Base-by-base conservation (phyloP, 2,113 vertebrate genomes). In the Platysteira castanea region DNA sequence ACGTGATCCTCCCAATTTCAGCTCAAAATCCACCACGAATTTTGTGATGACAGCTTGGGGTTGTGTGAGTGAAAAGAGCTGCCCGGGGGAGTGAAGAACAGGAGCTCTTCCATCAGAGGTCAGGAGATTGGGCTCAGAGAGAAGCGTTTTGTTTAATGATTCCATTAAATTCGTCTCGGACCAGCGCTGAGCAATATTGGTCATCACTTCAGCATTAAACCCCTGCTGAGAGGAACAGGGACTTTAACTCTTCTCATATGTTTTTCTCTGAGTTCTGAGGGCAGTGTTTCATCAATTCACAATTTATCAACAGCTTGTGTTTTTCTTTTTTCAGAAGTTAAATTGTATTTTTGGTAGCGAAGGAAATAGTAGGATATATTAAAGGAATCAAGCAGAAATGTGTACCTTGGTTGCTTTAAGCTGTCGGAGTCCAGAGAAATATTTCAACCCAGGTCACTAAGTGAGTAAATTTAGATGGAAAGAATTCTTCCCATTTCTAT, bases 351-450 rank as follows among this genome's bases (percentile, higher is more conserved):
- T 59, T n/a, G 27, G 15, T 28, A 84, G 73, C 18, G 46, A 68
- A 84, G 73, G 22, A 67, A 75, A 11, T 3, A 33, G 15, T 12
- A 42, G 65, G 21, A 33, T 33, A 17, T 3, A 41, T 23, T 17
- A 76, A 65, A 91, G 47, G 60, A 73, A 79, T 33, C 26, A 20
- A 75, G 61, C 26, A 64, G 79, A 60, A 95, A 79, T 21, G 22
- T 2, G 0, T 33, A 9, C 35, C 15, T 81, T 30, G 1, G 0
- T 75, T 57, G 33, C 28, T 64, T 61, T 31, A 57, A 67, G 52
- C 24, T 68, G 16, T 16, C 9, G 28, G 18, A 1, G 3, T 33
- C 41, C 57, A 78, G n/a, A 65, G 30, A 60, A 95, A 78, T n/a
- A n/a, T 41, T 68, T 89, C 57, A 87, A 52, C 49, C 16, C 8